These are phyloP conservation scores for Pseudorasbora parva DNA, from an alignment of 2,113 vertebrate species.

Conservation along the genomic window DNA sequence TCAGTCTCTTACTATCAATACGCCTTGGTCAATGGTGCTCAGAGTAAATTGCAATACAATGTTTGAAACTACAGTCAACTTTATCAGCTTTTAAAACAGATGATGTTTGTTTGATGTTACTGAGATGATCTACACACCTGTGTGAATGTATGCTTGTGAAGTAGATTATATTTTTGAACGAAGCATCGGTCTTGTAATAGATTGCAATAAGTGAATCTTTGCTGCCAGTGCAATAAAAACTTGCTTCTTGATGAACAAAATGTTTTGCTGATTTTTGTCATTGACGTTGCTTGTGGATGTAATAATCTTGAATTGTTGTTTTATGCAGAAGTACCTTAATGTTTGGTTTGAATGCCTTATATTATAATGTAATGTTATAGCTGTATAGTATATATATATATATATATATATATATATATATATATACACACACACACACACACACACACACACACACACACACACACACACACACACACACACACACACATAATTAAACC, in stretches of 20 bases:
- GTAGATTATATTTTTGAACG: conserved; percentile 58
- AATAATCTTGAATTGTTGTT: not conserved
- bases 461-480: too few species aligned
- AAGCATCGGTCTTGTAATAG: conserved; percentile 5
- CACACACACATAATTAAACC: not conserved
- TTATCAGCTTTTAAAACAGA: conserved; percentile 43
- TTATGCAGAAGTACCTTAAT: not conserved
- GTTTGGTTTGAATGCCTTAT: not conserved
- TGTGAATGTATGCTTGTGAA: conserved; percentile 38
- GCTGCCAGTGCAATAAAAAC: conserved; percentile 52
- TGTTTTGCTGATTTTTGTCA: conserved; percentile 12
- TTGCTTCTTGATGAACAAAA: conserved; percentile 35
- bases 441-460: too few species aligned
- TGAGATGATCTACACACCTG: conserved; percentile 36
- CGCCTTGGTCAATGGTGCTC: conserved; percentile 34
- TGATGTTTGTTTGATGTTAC: conserved; percentile 42
- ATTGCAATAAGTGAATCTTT: conserved; percentile 32
- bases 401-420: too few species aligned
- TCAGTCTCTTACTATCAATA: conserved; percentile 21
- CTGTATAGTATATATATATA: too few species aligned
- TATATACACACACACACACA: too few species aligned
- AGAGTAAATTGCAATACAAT: conserved; percentile 43
- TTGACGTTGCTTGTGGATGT: conserved; percentile 8
- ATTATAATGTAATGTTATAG: too few species aligned
- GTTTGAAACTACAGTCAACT: conserved; percentile 42